These are phyloP conservation scores for Tolypeutes matacus DNA, from an alignment of 2,797 vertebrate genomes.

Conservation along the genomic window DNA sequence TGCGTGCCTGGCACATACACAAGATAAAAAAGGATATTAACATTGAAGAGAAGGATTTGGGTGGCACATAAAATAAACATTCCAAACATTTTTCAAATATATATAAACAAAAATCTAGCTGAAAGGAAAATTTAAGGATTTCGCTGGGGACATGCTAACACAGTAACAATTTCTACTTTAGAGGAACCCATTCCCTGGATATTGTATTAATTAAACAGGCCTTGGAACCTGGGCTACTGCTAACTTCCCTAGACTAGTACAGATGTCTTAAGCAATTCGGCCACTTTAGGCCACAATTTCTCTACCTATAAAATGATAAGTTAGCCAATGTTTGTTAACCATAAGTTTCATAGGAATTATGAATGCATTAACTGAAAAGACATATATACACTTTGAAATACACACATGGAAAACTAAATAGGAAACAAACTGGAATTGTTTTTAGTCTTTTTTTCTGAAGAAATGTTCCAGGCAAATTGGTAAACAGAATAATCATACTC, in stretches of 20 bases:
- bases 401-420: not conserved
- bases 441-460: conserved; percentile 27
- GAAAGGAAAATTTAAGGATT: conserved; percentile 54
- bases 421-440: not conserved
- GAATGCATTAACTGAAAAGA: not conserved
- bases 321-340: conserved; percentile 14
- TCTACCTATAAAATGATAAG: not conserved
- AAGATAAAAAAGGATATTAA: conserved; percentile 52
- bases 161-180: conserved; percentile 51
- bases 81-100: conserved; percentile 48
- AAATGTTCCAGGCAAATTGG: not conserved
- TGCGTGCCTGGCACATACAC: not conserved
- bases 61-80: conserved; percentile 65
- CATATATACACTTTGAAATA: not conserved
- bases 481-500: not conserved
- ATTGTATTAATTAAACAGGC: not conserved
- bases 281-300: conserved; percentile 11
- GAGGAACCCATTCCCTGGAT: not conserved
- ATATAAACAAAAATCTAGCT: conserved; percentile 63
- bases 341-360: conserved; percentile 27
- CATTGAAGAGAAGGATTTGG: conserved; percentile 67
- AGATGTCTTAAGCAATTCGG: conserved; percentile 36
- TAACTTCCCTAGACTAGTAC: conserved; percentile 38
- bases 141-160: conserved; percentile 16
- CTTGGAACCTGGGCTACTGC: not conserved